Conservation (phyloP, 2,797 vertebrate species). For the Alcedo atthis region DNA sequence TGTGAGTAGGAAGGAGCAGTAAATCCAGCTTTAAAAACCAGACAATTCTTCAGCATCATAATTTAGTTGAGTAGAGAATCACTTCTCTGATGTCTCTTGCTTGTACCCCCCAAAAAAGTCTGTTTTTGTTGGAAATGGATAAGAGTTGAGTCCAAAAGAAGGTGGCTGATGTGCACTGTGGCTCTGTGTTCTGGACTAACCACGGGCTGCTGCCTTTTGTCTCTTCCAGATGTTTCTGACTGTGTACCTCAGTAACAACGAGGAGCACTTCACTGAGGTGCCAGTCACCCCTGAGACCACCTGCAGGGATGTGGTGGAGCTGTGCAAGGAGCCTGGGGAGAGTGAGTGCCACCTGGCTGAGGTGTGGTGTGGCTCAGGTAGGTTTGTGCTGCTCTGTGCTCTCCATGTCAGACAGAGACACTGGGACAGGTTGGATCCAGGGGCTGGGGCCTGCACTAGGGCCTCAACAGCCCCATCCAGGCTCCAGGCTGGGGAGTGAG, state of each 20-base stretch:
- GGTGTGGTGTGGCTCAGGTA: constrained; percentile 95
- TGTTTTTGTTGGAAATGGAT: not conserved
- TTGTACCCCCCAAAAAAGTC: not conserved
- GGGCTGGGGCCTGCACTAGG: too few species aligned
- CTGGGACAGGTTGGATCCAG: too few species aligned
- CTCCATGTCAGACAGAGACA: not conserved
- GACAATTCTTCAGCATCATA: not conserved
- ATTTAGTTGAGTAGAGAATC: not conserved
- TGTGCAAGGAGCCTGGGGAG: constrained; percentile 96
- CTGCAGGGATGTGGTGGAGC: constrained; percentile 93
- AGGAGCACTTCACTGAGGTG: constrained; percentile 98
- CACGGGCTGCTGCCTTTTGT: not conserved
- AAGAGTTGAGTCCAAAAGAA: not conserved
- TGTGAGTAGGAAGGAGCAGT: not conserved
- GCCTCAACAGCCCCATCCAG: too few species aligned
- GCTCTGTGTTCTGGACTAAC: not conserved
- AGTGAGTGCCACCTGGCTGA: constrained; percentile 91
- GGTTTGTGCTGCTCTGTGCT: not conserved
- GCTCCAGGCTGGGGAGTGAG: too few species aligned
- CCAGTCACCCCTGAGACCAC: constrained; percentile 93
- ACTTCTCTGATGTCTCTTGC: not conserved
- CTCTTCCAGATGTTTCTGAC: constrained; percentile 94
- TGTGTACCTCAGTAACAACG: constrained; percentile 97
- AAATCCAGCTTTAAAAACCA: not conserved
- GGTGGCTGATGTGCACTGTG: not conserved